Evolutionary conservation across 1,140 invertebrate genomes (phyloP).

Genomic region (Hormaphis cornu): DNA sequence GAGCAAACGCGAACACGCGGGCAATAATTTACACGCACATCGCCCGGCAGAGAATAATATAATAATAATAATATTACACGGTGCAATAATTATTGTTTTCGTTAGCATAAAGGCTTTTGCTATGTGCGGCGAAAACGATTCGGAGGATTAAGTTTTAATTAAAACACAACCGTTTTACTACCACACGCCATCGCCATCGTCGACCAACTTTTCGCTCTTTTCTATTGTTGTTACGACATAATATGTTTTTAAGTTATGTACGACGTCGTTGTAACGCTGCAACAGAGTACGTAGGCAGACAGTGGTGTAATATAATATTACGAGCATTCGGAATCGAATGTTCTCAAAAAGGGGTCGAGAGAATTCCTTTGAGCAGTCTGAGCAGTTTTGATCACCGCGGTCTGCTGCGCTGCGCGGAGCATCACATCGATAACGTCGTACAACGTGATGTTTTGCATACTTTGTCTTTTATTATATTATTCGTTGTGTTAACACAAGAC

Average conservation of each 20-base stretch:
- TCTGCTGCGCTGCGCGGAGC: no score
- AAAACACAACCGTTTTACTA: slow-evolving; percentile 23
- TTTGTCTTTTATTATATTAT: slow-evolving; percentile 6
- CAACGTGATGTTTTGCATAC: neutral
- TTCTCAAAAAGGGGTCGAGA: neutral
- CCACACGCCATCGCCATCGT: neutral
- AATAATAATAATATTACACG: slow-evolving; percentile 32
- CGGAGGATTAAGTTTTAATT: slow-evolving; percentile 32
- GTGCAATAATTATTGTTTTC: slow-evolving; percentile 33
- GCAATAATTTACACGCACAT: slow-evolving; percentile 25
- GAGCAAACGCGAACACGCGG: neutral
- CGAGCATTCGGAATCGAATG: slow-evolving; percentile 1
- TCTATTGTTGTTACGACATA: slow-evolving; percentile 25
- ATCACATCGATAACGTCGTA: neutral
- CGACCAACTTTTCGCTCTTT: slow-evolving; percentile 23
- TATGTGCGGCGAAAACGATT: slow-evolving; percentile 25
- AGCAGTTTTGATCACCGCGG: no score
- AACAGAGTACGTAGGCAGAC: neutral
- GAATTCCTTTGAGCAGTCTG: slow-evolving; percentile 19
- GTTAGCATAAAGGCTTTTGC: slow-evolving; percentile 32
- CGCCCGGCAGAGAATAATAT: no score
- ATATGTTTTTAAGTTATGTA: slow-evolving; percentile 32
- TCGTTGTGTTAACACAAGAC: neutral
- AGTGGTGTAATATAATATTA: neutral
- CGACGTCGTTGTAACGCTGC: neutral